Evolutionary conservation across 2,113 vertebrate species (phyloP), one percentile per base, ranked within the genome.

Genomic region (Leucopsar rothschildi): DNA sequence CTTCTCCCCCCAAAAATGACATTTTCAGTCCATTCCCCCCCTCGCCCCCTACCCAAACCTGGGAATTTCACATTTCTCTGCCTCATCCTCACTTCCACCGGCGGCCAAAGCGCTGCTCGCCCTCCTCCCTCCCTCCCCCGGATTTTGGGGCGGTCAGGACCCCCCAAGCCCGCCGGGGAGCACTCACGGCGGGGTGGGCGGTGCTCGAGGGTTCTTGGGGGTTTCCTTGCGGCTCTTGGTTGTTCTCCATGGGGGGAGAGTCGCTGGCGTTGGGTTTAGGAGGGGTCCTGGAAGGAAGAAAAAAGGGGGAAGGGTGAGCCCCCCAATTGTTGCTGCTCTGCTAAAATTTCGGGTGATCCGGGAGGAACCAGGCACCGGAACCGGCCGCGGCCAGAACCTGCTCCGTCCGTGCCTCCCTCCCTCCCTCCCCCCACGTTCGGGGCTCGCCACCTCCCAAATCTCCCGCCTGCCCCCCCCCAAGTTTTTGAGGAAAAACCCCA

Each of bases 11-110:
- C 20, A 2, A 31, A 84, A 72, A 44, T 45, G 6, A 12, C 6
- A 1, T 3, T 65, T 79, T 44, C 14, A 11, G 20, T n/a, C 7
- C 17, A 1, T 20, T 8, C 2, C n/a, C 24, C 37, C 9, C n/a
- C 12, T 45, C 9, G 25, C 16, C n/a, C 49, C 61, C 7, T 40
- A 12, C 17, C 33, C 42, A 10, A 5, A 10, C 7, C n/a, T 11
- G 42, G 24, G 56, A 64, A 87, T 45, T 64, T 52, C 44, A 4
- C 44, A 17, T 60, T 82, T 35, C 28, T 63, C 55, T 17, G 47
- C 68, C 53, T 49, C 53, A 7, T 20, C 53, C n/a, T 66, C 13
- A 5, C 47, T 63, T 33, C 55, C n/a, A 3, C 15, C 3, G 25
- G 31, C 13, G 20, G 18, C 18, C 35, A 33, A 64, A 52, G 52